These are phyloP conservation scores for Linnaemya vulpina DNA, from an alignment of 2,888 invertebrate genomes.

Conservation along the genomic window DNA sequence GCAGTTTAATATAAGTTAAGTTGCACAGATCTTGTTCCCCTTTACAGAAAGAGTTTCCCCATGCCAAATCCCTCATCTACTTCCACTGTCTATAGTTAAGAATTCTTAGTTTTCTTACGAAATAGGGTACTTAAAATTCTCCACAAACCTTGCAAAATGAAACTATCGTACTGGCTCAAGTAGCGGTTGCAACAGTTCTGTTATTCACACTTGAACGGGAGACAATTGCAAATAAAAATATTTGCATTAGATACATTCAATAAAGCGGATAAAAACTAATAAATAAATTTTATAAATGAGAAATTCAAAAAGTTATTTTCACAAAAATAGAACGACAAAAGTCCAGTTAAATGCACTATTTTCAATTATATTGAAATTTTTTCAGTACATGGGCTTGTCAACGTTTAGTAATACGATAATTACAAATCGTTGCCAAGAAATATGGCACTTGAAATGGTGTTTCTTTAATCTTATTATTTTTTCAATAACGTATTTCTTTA, in stretches of 20 bases:
- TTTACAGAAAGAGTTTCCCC: too few relatives aligned
- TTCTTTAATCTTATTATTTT: conserved; percentile 50
- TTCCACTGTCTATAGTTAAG: too few relatives aligned
- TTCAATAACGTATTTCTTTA: conserved; percentile 37
- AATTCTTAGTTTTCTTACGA: neutral
- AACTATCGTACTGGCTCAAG: neutral
- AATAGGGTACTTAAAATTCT: neutral
- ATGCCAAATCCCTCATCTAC: too few relatives aligned
- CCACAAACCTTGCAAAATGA: neutral
- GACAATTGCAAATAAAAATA: conserved; percentile 15
- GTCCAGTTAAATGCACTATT: conserved; percentile 55
- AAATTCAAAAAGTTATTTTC: neutral
- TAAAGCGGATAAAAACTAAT: conserved; percentile 14
- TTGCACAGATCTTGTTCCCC: too few relatives aligned
- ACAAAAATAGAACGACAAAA: neutral
- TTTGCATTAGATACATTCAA: neutral
- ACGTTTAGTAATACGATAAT: conserved; percentile 34
- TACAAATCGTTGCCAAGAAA: conserved; percentile 23
- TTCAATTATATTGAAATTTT: conserved; percentile 56
- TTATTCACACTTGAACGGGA: neutral
- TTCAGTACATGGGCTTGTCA: conserved; percentile 68
- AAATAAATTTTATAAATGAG: conserved; percentile 17
- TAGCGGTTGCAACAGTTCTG: neutral
- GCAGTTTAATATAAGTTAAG: too few relatives aligned
- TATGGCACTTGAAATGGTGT: conserved; percentile 48